These are phyloP conservation scores for Rhopilema esculentum DNA, from an alignment of 30 jellyfish, hydroid and myxozoan species.

Conservation along the genomic window DNA sequence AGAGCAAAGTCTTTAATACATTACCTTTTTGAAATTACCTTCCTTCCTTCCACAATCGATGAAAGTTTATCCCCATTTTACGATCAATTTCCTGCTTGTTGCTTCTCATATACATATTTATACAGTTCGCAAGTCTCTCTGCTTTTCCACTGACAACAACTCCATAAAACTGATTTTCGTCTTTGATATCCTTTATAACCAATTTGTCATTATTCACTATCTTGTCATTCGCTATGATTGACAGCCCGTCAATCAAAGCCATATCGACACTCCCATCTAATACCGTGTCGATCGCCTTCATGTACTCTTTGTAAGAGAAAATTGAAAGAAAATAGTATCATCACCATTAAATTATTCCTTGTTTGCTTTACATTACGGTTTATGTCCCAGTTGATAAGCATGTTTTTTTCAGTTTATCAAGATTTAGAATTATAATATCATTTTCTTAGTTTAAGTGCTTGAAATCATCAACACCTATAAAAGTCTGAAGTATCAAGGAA, in stretches of 20 bases:
- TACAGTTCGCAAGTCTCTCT: slow-evolving; percentile 25
- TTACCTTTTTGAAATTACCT: not conserved
- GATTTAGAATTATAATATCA: too few relatives aligned
- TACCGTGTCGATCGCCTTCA: slow-evolving; percentile 3
- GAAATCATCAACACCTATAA: too few relatives aligned
- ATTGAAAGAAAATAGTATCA: not conserved
- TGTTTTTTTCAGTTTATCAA: too few relatives aligned
- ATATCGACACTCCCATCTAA: slow-evolving; percentile 3
- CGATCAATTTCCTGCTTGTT: slow-evolving; percentile 22
- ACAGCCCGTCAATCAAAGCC: slow-evolving; percentile 36
- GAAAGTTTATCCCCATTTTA: slow-evolving; percentile 4
- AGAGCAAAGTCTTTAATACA: too few relatives aligned
- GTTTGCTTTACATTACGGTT: too few relatives aligned
- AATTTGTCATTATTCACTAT: not conserved
- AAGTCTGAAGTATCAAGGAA: too few relatives aligned
- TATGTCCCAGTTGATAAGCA: too few relatives aligned
- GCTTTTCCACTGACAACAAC: slow-evolving; percentile 27
- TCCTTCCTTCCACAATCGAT: slow-evolving; percentile 18
- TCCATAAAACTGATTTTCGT: slow-evolving; percentile 38
- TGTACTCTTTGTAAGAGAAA: slow-evolving; percentile 3
- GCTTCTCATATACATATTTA: slow-evolving; percentile 22
- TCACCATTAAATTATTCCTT: too few relatives aligned
- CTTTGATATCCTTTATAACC: slow-evolving; percentile 4
- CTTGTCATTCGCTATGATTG: slow-evolving; percentile 10
- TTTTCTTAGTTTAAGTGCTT: too few relatives aligned